These are phyloP conservation scores for Pungitius pungitius DNA, from an alignment of 2,113 vertebrate species.

Conservation along the genomic window DNA sequence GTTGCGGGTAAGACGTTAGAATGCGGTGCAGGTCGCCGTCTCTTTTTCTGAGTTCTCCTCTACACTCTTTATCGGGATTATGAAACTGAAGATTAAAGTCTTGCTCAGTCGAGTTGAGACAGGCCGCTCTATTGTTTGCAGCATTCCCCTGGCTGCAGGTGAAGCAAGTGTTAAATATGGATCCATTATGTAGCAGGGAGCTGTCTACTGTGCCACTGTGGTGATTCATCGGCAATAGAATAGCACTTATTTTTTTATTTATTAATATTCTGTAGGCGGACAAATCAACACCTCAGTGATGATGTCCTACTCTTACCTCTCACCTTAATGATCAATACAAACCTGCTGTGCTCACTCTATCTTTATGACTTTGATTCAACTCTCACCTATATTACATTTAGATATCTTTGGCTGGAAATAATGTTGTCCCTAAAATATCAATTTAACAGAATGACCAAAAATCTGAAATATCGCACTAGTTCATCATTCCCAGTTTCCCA, in stretches of 20 bases:
- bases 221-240: not conserved
- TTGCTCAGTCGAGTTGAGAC: not conserved
- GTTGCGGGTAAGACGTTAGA: not conserved
- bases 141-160: not conserved
- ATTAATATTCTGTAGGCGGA: not conserved
- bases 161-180: not conserved
- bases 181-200: not conserved
- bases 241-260: not conserved
- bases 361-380: not conserved
- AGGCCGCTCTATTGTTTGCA: not conserved
- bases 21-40: not conserved
- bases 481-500: not conserved
- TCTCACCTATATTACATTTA: not conserved
- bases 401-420: not conserved
- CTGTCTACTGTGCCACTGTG: not conserved
- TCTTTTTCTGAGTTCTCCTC: not conserved
- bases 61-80: not conserved
- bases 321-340: not conserved
- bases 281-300: not conserved
- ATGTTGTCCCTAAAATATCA: not conserved
- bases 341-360: not conserved
- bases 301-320: not conserved
- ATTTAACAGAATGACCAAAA: not conserved
- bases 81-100: not conserved
- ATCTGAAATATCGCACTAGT: not conserved